Percentiles rank a stretch among this genome's conserved stretches.
Conservation (phyloP, 2,113 vertebrate genomes). For the Vanacampus margaritifer region DNA sequence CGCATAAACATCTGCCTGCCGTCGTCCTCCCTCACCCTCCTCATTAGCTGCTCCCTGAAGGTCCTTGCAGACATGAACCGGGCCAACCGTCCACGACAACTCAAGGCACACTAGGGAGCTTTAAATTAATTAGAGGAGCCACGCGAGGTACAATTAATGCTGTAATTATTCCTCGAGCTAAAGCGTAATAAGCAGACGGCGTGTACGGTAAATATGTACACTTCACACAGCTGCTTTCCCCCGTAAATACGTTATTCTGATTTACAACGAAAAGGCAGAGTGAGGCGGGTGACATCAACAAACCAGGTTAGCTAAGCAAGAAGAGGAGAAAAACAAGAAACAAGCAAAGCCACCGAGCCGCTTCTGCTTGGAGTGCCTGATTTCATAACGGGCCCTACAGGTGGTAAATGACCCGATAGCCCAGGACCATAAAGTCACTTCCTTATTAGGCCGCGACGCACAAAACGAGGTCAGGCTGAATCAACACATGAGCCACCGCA, state of each 20-base stretch:
- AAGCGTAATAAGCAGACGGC: conserved; percentile 33
- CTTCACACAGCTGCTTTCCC: conserved; percentile 8
- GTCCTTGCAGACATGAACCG: conserved; percentile 42
- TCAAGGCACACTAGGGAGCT: conserved; percentile 34
- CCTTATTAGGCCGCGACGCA: conserved; percentile 27
- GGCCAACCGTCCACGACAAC: conserved; percentile 39
- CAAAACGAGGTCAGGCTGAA: conserved; percentile 21
- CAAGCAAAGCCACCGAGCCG: conserved; percentile 38
- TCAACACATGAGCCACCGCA: conserved; percentile 7
- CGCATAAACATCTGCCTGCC: conserved; percentile 54
- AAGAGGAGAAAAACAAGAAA: background rate
- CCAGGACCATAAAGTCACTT: conserved; percentile 37
- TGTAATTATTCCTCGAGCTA: conserved; percentile 44
- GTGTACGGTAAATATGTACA: background rate
- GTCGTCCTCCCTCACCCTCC: conserved; percentile 37
- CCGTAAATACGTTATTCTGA: conserved; percentile 13
- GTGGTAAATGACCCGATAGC: conserved; percentile 48
- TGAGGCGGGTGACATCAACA: conserved; percentile 24
- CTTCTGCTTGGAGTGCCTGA: conserved; percentile 17
- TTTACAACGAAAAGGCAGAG: conserved; percentile 17
- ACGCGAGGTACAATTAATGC: conserved; percentile 50
- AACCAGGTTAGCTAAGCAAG: background rate
- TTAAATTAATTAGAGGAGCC: conserved; percentile 57
- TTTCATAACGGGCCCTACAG: conserved; percentile 42
- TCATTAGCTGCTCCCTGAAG: conserved; percentile 58